Conservation (phyloP, 2,113 vertebrate species). For the Dendrocopos noguchii region DNA sequence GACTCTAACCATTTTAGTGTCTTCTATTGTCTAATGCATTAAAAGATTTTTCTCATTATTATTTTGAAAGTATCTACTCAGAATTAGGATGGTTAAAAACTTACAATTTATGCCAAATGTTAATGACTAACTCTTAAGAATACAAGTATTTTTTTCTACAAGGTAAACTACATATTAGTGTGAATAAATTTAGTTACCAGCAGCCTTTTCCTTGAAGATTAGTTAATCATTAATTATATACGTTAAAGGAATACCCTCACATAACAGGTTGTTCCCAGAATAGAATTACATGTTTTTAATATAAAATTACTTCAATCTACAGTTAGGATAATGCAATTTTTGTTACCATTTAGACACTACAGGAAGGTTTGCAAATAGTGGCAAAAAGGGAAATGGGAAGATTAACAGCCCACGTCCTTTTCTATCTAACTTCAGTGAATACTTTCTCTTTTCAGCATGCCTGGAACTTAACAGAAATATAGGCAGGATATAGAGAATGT, state of each 20-base stretch:
- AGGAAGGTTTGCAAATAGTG: slow-evolving; percentile 25
- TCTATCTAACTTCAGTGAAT: slow-evolving; percentile 60
- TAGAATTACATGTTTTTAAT: background rate
- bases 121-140: background rate
- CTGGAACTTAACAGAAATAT: slow-evolving; percentile 72
- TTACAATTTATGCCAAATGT: background rate
- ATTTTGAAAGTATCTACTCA: background rate
- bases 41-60: background rate
- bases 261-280: background rate
- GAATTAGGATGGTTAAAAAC: background rate
- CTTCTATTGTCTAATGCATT: background rate
- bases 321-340: background rate
- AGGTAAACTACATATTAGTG: background rate
- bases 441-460: slow-evolving; percentile 68
- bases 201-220: background rate
- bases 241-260: background rate
- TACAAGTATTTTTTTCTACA: background rate
- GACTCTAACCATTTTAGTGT: background rate
- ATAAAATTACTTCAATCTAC: background rate
- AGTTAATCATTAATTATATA: background rate
- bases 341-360: slow-evolving; percentile 35
- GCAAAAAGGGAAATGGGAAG: slow-evolving; percentile 12
- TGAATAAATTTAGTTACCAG: background rate
- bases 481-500: slow-evolving; percentile 75
- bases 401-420: slow-evolving; percentile 34